phyloP scores from a whole-genome alignment of 2,797 vertebrate genomes.

The Avahi laniger region DNA sequence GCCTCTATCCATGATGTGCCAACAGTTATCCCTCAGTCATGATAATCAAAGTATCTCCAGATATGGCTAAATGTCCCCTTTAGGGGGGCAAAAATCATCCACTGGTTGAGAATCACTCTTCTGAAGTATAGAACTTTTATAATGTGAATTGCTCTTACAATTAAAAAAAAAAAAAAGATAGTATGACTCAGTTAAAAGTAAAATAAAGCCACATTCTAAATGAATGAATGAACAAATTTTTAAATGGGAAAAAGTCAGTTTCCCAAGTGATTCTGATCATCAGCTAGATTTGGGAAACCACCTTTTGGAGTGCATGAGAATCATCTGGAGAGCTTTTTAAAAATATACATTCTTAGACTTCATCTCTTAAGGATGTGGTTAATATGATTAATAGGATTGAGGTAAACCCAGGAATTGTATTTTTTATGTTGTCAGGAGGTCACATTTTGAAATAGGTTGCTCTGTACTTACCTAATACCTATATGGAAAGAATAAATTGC shows the following conservation, averaged over 20 bases:
- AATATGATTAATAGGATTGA: neutral
- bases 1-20: neutral
- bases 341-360: neutral
- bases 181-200: neutral
- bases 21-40: neutral
- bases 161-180: neutral
- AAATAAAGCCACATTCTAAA: neutral
- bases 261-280: conserved; percentile 4
- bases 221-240: neutral
- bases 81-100: neutral
- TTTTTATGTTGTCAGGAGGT: neutral
- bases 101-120: neutral
- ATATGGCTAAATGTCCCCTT: neutral
- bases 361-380: neutral
- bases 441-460: neutral
- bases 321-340: neutral
- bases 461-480: neutral
- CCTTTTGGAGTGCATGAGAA: neutral
- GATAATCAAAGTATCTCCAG: neutral
- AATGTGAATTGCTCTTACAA: neutral
- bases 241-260: neutral
- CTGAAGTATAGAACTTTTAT: neutral
- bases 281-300: neutral
- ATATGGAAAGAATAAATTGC: neutral
- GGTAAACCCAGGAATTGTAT: neutral